These are phyloP conservation scores for Eremophila alpestris DNA, from an alignment of 2,797 vertebrate genomes.

Conservation along the genomic window DNA sequence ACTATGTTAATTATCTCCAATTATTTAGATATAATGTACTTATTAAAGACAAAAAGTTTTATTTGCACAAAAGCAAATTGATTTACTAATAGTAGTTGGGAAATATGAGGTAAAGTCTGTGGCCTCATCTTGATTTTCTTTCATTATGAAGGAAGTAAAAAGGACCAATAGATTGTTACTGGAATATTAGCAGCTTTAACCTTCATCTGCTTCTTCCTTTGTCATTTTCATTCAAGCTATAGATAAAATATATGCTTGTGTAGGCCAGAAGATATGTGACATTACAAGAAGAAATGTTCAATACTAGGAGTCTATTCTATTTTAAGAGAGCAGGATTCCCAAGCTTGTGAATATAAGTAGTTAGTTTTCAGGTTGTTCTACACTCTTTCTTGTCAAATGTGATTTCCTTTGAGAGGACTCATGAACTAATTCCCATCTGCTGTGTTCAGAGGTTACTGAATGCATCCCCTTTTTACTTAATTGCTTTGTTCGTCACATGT, in stretches of 20 bases:
- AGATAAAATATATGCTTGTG: not conserved
- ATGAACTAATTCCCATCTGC: conserved; percentile 25
- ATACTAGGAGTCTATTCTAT: not conserved
- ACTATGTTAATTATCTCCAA: not conserved
- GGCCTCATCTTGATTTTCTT: not conserved
- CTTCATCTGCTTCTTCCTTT: not conserved
- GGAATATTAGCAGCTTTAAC: not conserved
- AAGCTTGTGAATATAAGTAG: not conserved
- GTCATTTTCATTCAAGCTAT: not conserved
- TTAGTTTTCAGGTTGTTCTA: not conserved
- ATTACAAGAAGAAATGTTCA: not conserved
- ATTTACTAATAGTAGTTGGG: not conserved
- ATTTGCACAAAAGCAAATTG: not conserved
- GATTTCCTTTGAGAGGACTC: conserved; percentile 31
- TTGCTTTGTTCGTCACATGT: not conserved
- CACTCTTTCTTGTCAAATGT: not conserved
- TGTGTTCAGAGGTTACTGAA: not conserved
- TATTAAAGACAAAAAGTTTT: not conserved
- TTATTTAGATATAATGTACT: not conserved
- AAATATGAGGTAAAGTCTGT: not conserved
- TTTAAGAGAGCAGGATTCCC: not conserved
- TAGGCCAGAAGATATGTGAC: not conserved
- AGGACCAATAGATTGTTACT: not conserved
- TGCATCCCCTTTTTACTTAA: not conserved
- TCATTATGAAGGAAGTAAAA: not conserved